Evolutionary conservation across 2,797 vertebrate species (phyloP).

Genomic region (Pseudomugil tenellus): DNA sequence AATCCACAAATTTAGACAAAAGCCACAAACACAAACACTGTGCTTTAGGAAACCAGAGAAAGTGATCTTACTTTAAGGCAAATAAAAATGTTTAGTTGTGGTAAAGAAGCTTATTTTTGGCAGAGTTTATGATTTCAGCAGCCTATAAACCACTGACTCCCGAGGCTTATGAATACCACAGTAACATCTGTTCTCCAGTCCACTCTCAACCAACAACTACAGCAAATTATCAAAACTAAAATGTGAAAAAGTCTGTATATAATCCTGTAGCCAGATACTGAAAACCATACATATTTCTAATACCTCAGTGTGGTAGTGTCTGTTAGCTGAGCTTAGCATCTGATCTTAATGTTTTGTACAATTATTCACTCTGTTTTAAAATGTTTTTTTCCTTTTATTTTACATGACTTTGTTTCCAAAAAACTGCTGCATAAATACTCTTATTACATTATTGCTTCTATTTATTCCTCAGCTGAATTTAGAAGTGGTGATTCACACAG

Average conservation of each 20-base stretch:
- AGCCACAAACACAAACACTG: constrained; percentile 48
- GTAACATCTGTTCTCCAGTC: constrained; percentile 47
- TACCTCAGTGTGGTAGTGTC: not conserved
- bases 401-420: constrained; percentile 12
- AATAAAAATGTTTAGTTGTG: constrained; percentile 43
- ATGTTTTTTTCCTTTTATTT: constrained; percentile 21
- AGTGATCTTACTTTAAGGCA: constrained; percentile 16
- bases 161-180: constrained; percentile 53
- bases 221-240: constrained; percentile 16
- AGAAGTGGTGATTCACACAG: constrained; percentile 46
- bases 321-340: not conserved
- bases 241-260: not conserved
- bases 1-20: constrained; percentile 55
- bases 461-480: constrained; percentile 32
- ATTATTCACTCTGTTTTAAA: not conserved
- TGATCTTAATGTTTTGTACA: not conserved
- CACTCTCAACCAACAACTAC: constrained; percentile 11
- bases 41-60: constrained; percentile 21
- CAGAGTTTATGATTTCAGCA: constrained; percentile 35
- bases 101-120: constrained; percentile 57
- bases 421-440: constrained; percentile 19
- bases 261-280: not conserved
- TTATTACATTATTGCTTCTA: constrained; percentile 25
- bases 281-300: not conserved
- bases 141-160: constrained; percentile 40